Evolutionary conservation across 2,113 vertebrate species (phyloP).

Genomic region (Phylloscopus trochiloides): DNA sequence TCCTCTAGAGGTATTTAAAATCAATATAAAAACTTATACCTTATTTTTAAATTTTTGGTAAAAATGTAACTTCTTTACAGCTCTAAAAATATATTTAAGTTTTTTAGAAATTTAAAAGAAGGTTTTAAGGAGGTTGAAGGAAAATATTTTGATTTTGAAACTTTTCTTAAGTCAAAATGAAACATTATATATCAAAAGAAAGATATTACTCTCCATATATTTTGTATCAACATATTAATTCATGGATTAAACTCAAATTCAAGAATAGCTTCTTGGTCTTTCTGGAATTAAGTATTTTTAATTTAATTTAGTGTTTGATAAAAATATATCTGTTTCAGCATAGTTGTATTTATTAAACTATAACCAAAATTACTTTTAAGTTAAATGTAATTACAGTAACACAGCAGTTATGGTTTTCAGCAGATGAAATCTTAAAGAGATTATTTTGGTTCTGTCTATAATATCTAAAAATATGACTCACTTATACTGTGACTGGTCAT

Average conservation of each 20-base stretch:
- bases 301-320: background rate
- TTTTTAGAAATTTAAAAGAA: background rate
- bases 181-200: background rate
- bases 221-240: background rate
- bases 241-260: background rate
- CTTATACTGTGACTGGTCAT: conserved; percentile 79
- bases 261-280: background rate
- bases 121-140: background rate
- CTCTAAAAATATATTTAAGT: background rate
- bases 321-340: background rate
- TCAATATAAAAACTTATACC: background rate
- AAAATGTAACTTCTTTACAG: background rate
- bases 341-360: background rate
- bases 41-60: background rate
- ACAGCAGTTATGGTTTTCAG: background rate
- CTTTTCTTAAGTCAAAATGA: background rate
- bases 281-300: background rate
- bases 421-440: background rate
- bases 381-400: background rate
- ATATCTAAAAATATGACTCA: conserved; percentile 24
- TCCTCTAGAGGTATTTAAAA: background rate
- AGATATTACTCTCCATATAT: background rate
- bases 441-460: background rate
- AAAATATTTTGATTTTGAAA: background rate
- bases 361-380: background rate